Percentiles rank a stretch among this genome's conserved stretches.
Evolutionary conservation across 2,113 vertebrate species (phyloP).

Genomic region (Pteruthius melanotis): DNA sequence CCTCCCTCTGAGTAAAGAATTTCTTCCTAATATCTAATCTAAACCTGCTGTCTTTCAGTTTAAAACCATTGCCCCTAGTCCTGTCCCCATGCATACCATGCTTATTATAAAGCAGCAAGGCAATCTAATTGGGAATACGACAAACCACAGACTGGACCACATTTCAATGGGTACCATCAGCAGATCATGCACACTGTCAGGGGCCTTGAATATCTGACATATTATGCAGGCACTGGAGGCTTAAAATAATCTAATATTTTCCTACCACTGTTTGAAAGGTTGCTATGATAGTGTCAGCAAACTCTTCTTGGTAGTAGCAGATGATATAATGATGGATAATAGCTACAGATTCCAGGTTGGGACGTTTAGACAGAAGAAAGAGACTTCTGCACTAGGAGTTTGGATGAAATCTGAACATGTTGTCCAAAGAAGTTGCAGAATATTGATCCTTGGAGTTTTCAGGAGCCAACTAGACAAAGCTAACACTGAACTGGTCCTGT

Average conservation of each 20-base stretch:
- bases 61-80: background rate
- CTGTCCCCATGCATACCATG: fast-evolving
- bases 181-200: background rate
- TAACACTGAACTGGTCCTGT: background rate
- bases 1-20: background rate
- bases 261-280: background rate
- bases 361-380: background rate
- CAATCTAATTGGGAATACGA: background rate
- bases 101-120: background rate
- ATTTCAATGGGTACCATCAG: background rate
- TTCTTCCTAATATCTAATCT: background rate
- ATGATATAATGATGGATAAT: background rate
- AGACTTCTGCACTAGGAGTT: background rate
- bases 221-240: background rate
- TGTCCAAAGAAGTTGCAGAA: background rate
- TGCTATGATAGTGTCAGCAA: background rate
- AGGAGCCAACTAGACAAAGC: background rate
- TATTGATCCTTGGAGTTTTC: background rate
- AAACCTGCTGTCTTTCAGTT: background rate
- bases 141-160: background rate
- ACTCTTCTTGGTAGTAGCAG: background rate
- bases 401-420: background rate
- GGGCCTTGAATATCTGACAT: background rate
- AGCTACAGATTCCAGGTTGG: background rate
- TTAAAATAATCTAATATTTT: background rate